Evolutionary conservation across 2,888 invertebrate species (phyloP).

Genomic region (Cosmia pyralina): DNA sequence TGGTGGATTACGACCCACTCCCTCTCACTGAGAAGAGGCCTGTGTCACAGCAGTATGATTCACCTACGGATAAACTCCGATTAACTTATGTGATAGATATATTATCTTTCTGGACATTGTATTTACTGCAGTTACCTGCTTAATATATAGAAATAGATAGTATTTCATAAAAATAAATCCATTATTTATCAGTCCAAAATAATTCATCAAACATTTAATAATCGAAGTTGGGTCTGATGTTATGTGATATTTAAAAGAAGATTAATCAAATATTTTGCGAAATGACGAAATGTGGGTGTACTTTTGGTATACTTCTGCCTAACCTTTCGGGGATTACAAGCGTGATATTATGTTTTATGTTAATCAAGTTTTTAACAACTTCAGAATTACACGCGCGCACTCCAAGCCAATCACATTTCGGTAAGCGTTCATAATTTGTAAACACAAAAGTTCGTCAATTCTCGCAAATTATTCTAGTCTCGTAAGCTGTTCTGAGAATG

Average conservation of each 20-base stretch:
- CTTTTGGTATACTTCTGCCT: too few relatives aligned
- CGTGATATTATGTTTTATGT: too few relatives aligned
- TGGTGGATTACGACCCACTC: too few relatives aligned
- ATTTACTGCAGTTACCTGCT: not conserved
- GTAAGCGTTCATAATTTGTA: slow-evolving; percentile 11
- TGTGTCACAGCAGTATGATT: too few relatives aligned
- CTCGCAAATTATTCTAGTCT: slow-evolving; percentile 35
- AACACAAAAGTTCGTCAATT: slow-evolving; percentile 34
- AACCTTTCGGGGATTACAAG: too few relatives aligned
- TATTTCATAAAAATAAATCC: too few relatives aligned
- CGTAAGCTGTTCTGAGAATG: slow-evolving; percentile 18
- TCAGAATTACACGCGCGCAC: slow-evolving; percentile 14
- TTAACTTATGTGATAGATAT: not conserved
- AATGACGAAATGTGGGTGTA: too few relatives aligned
- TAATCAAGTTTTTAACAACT: slow-evolving; percentile 24
- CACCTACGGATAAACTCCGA: not conserved
- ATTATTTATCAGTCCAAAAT: too few relatives aligned
- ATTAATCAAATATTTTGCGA: slow-evolving; percentile 19
- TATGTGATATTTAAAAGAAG: not conserved
- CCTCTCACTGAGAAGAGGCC: too few relatives aligned
- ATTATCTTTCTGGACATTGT: not conserved
- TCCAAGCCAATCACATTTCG: slow-evolving; percentile 8
- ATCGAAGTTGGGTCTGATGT: not conserved
- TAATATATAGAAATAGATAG: not conserved
- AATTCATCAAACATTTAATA: not conserved